Conservation (phyloP, 2,888 invertebrate genomes). For the Ennomos fuscantarius region DNA sequence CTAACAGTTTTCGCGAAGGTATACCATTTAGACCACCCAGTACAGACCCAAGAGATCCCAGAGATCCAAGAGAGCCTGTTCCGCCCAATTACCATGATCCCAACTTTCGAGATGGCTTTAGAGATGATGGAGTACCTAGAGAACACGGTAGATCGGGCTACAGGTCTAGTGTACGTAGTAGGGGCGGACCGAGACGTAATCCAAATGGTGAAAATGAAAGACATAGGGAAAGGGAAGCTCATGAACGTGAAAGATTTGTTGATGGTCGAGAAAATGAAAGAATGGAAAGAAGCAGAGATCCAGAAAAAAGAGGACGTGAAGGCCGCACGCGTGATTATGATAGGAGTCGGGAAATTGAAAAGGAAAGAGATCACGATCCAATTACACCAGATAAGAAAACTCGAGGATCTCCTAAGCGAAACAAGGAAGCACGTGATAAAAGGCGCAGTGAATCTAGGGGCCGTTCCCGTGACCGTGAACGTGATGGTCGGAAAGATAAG, state of each 20-base stretch:
- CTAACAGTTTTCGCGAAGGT: slow-evolving; percentile 67
- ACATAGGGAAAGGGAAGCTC: slow-evolving; percentile 73
- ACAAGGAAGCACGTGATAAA: slow-evolving; percentile 69
- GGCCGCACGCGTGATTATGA: slow-evolving; percentile 49
- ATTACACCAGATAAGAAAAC: slow-evolving; percentile 72
- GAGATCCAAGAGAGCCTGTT: slow-evolving; percentile 67
- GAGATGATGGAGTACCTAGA: slow-evolving; percentile 67
- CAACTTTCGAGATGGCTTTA: slow-evolving; percentile 69
- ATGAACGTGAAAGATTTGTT: slow-evolving; percentile 71
- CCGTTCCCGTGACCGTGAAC: slow-evolving; percentile 80
- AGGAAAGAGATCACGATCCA: slow-evolving; percentile 75
- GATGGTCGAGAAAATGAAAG: slow-evolving; percentile 74
- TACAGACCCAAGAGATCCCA: slow-evolving; percentile 68
- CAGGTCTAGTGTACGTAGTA: slow-evolving; percentile 60
- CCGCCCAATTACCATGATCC: slow-evolving; percentile 68
- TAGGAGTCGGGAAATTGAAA: slow-evolving; percentile 72
- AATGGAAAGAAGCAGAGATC: slow-evolving; percentile 61
- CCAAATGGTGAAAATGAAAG: slow-evolving; percentile 68
- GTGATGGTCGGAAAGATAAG: slow-evolving; percentile 82
- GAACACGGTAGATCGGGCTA: slow-evolving; percentile 64
- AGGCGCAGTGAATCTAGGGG: slow-evolving; percentile 77
- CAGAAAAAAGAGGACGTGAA: slow-evolving; percentile 57
- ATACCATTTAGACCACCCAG: slow-evolving; percentile 71
- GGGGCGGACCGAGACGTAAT: slow-evolving; percentile 69
- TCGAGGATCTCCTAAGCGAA: slow-evolving; percentile 70